Evolutionary conservation across 2,113 vertebrate genomes (phyloP).

Genomic region (Aix galericulata): DNA sequence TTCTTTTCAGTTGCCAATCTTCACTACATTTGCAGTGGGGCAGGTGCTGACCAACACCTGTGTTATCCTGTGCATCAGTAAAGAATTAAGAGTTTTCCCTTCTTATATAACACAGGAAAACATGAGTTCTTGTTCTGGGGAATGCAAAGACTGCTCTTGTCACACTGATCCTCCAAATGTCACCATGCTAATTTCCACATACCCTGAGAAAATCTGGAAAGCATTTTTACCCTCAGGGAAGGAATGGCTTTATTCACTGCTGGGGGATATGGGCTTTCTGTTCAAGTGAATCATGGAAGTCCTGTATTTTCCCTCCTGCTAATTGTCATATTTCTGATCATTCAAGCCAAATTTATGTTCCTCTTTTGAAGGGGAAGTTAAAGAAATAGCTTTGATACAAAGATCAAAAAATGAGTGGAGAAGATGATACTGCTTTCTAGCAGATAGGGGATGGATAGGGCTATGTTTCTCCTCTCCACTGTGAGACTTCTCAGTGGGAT

Average conservation of each 20-base stretch:
- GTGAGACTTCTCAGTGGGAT: neutral
- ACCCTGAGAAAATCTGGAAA: neutral
- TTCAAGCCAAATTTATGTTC: neutral
- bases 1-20: neutral
- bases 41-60: neutral
- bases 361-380: neutral
- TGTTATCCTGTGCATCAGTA: neutral
- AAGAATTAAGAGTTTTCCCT: neutral
- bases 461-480: neutral
- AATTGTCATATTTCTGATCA: neutral
- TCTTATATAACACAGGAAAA: neutral
- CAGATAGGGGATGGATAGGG: neutral
- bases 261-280: neutral
- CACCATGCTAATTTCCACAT: fast-evolving
- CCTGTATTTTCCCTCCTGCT: neutral
- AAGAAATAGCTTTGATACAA: neutral
- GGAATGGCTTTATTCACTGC: neutral
- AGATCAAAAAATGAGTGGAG: neutral
- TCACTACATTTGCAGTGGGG: neutral
- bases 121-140: neutral
- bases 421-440: neutral
- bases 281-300: neutral
- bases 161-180: neutral
- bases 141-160: neutral
- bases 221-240: neutral